Conservation (phyloP, 2,888 invertebrate species). For the Helleia helle region DNA sequence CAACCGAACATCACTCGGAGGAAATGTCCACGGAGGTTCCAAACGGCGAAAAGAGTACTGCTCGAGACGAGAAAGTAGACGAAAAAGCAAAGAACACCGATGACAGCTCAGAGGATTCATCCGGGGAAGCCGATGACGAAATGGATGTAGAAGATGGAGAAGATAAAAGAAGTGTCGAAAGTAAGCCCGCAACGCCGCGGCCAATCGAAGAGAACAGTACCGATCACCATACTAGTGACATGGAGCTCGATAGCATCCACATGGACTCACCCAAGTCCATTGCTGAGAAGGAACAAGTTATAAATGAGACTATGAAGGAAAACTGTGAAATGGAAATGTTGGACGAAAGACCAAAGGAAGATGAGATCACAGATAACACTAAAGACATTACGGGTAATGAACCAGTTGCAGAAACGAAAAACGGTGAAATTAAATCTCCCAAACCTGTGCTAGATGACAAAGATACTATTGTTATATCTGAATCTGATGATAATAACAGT, state of each 20-base stretch:
- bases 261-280: conserved; percentile 63
- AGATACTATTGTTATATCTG: conserved; percentile 63
- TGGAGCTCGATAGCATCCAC: conserved; percentile 65
- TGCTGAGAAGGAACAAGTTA: conserved; percentile 52
- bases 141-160: conserved; percentile 78
- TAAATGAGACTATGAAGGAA: conserved; percentile 34
- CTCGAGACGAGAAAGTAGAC: conserved; percentile 31
- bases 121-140: conserved; percentile 79
- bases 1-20: conserved; percentile 34
- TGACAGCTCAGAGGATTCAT: conserved; percentile 75
- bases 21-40: conserved; percentile 22
- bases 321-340: conserved; percentile 28
- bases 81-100: conserved; percentile 55
- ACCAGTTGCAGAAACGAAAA: conserved; percentile 35
- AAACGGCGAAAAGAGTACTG: conserved; percentile 23
- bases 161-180: conserved; percentile 47
- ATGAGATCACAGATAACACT: conserved; percentile 24
- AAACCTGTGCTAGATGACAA: conserved; percentile 50
- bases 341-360: conserved; percentile 26
- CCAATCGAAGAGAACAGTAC: conserved; percentile 57
- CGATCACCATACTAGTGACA: conserved; percentile 64
- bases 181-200: conserved; percentile 48
- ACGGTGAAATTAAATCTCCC: conserved; percentile 45
- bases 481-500: conserved; percentile 66
- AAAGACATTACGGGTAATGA: conserved; percentile 31